These are phyloP conservation scores for Serrognathus titanus DNA, from an alignment of 2,888 invertebrate species.

Conservation along the genomic window DNA sequence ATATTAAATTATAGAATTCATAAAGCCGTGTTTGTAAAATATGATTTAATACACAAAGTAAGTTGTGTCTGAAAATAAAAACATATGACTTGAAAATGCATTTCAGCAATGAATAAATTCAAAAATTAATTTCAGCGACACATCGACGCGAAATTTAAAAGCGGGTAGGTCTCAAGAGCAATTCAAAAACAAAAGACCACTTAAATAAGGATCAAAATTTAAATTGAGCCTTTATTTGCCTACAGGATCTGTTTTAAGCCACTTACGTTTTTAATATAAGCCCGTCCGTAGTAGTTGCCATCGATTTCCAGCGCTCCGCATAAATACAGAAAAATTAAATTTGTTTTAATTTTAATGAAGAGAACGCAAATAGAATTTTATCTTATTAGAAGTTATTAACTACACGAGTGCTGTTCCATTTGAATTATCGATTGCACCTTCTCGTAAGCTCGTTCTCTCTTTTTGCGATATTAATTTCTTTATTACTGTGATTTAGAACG, in stretches of 20 bases:
- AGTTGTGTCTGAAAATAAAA: too few species aligned
- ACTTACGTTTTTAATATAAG: slow-evolving; percentile 48
- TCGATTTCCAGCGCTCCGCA: neutral
- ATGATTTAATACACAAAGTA: too few species aligned
- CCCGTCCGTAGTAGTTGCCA: slow-evolving; percentile 28
- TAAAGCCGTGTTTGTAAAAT: too few species aligned
- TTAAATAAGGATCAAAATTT: slow-evolving; percentile 49
- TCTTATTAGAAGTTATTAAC: neutral
- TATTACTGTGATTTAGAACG: too few species aligned
- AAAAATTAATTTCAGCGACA: slow-evolving; percentile 19
- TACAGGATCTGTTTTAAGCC: slow-evolving; percentile 47
- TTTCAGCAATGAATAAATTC: neutral
- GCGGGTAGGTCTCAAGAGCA: slow-evolving; percentile 37
- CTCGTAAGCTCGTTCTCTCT: too few species aligned
- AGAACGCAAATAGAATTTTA: neutral
- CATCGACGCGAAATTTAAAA: slow-evolving; percentile 20
- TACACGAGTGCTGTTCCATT: neutral
- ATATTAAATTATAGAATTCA: too few species aligned
- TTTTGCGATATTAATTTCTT: too few species aligned
- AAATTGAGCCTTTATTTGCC: slow-evolving; percentile 47
- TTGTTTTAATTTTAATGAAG: slow-evolving; percentile 1
- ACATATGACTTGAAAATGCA: neutral
- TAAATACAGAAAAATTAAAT: slow-evolving; percentile 1
- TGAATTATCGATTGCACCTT: neutral
- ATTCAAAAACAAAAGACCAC: slow-evolving; percentile 47